Base-by-base conservation (phyloP, 1,140 invertebrate genomes). In the Andrena cerasifolii region DNA sequence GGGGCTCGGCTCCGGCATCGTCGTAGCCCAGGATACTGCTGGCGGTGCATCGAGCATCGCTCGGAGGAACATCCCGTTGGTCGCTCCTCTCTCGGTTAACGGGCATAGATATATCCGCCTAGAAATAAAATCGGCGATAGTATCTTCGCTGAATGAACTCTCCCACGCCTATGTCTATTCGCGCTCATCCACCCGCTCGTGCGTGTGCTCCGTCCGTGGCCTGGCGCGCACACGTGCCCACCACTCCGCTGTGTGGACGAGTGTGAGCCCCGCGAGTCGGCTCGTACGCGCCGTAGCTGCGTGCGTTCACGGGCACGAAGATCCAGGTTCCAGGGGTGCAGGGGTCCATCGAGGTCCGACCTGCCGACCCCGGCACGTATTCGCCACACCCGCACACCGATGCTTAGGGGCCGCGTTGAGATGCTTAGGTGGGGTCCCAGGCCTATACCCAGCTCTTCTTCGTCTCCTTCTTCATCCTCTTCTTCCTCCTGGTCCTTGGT, bases 131-230 rank as follows among this genome's bases (percentile, higher is more conserved):
- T 92, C 91, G 89, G 88, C 87, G 91, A 92, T 92, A 92, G 88
- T 91, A 92, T 92, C 91, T 92, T 86, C 90, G 84, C 90, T 91
- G 87, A 92, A 92, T 91, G 90, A 91, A 92, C 91, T 92, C 91
- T 92, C 91, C 90, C 91, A 92, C 91, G 91, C 91, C 91, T 92
- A 91, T 92, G 86, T 76, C 77, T 80, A 86, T 83, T 83, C 79
- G 83, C 82, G 78, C 68, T 81, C 82, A 53, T 85, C 81, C 77
- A 63, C 43, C 73, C 73, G 65, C 78, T 70, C 65, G 74, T 73
- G 79, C 76, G 77, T 66, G 72, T 82, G 63, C 72, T 62, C 66
- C 0, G 8, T 28, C 14, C 24, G 21, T 65, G 16, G 40, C 24
- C 7, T 14, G n/a, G 31, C 12, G 36, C 68, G 56, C 56, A 28